Evolutionary conservation across 1,140 invertebrate genomes (phyloP).

Genomic region (Hermetia illucens): DNA sequence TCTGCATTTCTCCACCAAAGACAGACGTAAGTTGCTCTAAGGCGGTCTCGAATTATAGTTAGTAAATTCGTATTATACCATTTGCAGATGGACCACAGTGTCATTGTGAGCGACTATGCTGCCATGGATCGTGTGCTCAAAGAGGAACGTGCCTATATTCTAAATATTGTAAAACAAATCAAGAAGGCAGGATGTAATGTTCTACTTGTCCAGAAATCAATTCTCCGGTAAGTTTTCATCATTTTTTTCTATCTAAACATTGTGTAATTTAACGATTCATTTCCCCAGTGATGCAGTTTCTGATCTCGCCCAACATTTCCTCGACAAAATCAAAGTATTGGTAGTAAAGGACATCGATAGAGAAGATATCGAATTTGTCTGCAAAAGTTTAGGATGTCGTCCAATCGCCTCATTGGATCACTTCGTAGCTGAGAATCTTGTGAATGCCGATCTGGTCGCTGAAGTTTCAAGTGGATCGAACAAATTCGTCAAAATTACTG

Average conservation of each 20-base stretch:
- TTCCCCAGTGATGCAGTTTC: constrained; percentile 69
- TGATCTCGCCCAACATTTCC: constrained; percentile 93
- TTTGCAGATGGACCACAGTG: constrained; percentile 95
- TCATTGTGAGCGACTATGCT: constrained; percentile 95
- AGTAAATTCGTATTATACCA: constrained; percentile 3
- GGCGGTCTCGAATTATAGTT: not conserved
- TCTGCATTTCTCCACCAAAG: constrained; percentile 98
- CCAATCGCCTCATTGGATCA: constrained; percentile 98
- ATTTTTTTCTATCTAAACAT: constrained; percentile 1
- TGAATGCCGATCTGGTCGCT: constrained; percentile 86
- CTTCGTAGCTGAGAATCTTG: constrained; percentile 83
- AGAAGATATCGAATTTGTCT: constrained; percentile 95
- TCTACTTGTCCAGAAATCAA: constrained; percentile 96
- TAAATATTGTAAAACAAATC: constrained; percentile 98
- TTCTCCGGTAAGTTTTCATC: constrained; percentile 47
- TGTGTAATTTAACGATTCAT: constrained; percentile 1
- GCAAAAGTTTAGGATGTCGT: constrained; percentile 86
- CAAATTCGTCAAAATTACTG: constrained; percentile 91
- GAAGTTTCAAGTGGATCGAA: constrained; percentile 80
- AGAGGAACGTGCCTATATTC: constrained; percentile 94
- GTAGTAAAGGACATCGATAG: constrained; percentile 96
- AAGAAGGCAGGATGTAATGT: constrained; percentile 98
- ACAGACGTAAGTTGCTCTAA: constrained; percentile 66
- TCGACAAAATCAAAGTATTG: constrained; percentile 99
- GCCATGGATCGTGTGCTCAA: constrained; percentile 98